Evolutionary conservation across 2,113 vertebrate species (phyloP).

Genomic region (Triplophysa rosa): DNA sequence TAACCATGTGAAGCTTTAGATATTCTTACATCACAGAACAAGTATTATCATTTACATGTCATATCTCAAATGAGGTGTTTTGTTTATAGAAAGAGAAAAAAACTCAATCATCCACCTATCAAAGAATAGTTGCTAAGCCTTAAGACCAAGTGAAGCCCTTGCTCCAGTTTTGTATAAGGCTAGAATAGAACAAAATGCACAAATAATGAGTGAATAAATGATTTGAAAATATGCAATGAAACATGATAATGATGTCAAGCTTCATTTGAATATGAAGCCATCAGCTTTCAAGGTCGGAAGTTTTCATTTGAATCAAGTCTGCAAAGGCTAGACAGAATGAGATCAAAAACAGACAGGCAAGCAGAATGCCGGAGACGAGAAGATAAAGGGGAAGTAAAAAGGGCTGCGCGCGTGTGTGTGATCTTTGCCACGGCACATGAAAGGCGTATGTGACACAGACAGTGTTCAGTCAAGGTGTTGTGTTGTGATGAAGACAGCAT

Average conservation of each 20-base stretch:
- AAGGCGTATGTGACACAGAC: constrained; percentile 21
- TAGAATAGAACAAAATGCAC: too few species aligned
- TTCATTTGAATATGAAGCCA: neutral
- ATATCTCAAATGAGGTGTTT: too few species aligned
- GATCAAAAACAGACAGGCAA: neutral
- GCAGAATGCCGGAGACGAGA: neutral
- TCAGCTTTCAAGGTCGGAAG: neutral
- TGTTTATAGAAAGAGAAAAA: too few species aligned
- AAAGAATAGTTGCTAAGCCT: too few species aligned
- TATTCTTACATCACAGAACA: too few species aligned
- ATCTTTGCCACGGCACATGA: constrained; percentile 43
- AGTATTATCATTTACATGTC: too few species aligned
- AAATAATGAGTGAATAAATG: neutral
- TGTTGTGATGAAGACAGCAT: constrained; percentile 44
- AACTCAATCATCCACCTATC: too few species aligned
- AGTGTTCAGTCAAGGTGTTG: neutral
- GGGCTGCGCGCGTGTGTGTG: neutral
- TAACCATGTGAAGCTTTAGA: too few species aligned
- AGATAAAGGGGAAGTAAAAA: constrained; percentile 14
- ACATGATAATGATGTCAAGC: neutral
- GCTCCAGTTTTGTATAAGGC: too few species aligned
- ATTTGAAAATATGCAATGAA: neutral
- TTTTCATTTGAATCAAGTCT: neutral
- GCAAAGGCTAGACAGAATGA: neutral
- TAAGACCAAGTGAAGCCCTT: too few species aligned